Conservation (phyloP, 92 coral and sea anemone genomes). For the Epizoanthus fatuus region DNA sequence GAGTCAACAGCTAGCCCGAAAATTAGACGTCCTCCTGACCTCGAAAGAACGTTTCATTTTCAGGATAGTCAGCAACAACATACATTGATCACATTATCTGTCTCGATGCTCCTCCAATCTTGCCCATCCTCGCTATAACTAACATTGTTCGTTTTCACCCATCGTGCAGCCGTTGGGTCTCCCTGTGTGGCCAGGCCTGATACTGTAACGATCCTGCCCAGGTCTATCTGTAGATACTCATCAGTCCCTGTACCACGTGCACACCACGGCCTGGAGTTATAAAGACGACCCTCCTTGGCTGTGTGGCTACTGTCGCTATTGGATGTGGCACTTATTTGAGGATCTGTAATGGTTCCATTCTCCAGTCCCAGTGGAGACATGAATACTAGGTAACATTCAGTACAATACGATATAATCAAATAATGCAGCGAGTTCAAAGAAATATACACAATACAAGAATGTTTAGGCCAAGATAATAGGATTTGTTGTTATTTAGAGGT, state of each 20-base stretch:
- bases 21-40: no score
- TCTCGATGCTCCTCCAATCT: neutral
- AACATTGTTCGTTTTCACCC: neutral
- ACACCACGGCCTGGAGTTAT: slow-evolving; percentile 16
- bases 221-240: slow-evolving; percentile 17
- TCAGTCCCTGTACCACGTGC: slow-evolving; percentile 4
- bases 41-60: no score
- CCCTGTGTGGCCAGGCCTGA: slow-evolving; percentile 26
- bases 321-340: neutral
- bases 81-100: neutral
- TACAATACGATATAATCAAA: no score
- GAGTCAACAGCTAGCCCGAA: no score
- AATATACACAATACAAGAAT: no score
- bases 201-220: slow-evolving; percentile 3
- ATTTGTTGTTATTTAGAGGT: no score
- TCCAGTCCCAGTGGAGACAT: slow-evolving; percentile 11
- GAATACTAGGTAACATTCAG: no score
- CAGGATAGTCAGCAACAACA: neutral
- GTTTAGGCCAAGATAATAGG: no score
- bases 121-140: slow-evolving; percentile 1
- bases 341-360: neutral
- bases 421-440: no score
- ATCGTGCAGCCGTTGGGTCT: neutral
- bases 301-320: slow-evolving; percentile 1
- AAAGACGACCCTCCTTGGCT: slow-evolving; percentile 16